Evolutionary conservation across 2,113 vertebrate species (phyloP).

Genomic region (Cranoglanis bouderius): DNA sequence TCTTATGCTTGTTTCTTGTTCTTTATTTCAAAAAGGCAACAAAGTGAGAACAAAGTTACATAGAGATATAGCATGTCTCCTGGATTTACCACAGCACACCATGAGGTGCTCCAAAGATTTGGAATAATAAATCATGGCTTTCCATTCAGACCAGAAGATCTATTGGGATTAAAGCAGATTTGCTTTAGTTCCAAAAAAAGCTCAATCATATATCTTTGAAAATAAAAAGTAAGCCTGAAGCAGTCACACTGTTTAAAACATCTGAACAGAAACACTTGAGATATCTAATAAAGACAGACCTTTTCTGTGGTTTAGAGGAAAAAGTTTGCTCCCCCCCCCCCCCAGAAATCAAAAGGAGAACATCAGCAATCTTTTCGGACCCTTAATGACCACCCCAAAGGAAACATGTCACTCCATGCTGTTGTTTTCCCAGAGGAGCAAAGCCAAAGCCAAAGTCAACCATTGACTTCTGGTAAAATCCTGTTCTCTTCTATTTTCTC

Average conservation of each 20-base stretch:
- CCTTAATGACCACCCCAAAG: conserved; percentile 1
- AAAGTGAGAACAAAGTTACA: background rate
- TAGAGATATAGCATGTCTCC: background rate
- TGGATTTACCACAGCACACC: background rate
- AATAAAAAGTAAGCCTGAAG: background rate
- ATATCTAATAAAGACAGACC: background rate
- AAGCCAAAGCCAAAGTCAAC: conserved; percentile 14
- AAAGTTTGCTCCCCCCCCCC: background rate
- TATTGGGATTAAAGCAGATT: background rate
- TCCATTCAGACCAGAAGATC: background rate
- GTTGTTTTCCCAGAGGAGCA: conserved; percentile 7
- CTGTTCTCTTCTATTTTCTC: conserved; percentile 17
- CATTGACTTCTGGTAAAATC: conserved; percentile 28
- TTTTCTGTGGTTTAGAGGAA: background rate
- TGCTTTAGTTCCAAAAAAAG: background rate
- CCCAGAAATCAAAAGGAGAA: background rate
- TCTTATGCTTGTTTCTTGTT: background rate
- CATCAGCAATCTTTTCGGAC: background rate
- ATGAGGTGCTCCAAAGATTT: background rate
- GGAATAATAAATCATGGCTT: background rate
- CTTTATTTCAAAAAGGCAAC: no score
- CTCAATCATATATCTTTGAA: background rate
- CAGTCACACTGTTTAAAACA: background rate
- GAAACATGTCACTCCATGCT: background rate
- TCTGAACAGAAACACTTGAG: background rate